Evolutionary conservation across 2,888 invertebrate species (phyloP).

Genomic region (Gibbula magus): DNA sequence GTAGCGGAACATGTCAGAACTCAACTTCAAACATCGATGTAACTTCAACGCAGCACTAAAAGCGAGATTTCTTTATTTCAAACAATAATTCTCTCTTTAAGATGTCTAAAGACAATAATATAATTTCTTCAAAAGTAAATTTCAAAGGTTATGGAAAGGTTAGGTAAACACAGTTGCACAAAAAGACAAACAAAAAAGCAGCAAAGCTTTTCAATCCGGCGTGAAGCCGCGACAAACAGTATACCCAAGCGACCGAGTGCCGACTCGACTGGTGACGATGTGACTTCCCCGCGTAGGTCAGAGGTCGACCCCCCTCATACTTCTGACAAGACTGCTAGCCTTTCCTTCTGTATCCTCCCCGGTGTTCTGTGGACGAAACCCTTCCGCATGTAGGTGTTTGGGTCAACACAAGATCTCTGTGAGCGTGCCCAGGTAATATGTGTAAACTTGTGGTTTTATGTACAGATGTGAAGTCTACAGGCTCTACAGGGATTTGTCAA

Average conservation of each 20-base stretch:
- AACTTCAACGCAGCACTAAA: no score
- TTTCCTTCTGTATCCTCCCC: neutral
- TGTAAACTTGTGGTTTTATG: neutral
- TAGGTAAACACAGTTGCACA: slow-evolving; percentile 6
- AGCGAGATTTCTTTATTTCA: no score
- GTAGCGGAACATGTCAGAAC: no score
- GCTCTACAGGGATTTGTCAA: neutral
- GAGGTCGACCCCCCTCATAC: neutral
- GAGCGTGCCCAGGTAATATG: neutral
- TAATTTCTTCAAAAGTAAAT: slow-evolving; percentile 4
- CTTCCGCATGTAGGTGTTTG: slow-evolving; percentile 15
- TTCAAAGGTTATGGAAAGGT: slow-evolving; percentile 10
- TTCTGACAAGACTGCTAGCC: neutral
- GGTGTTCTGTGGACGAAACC: slow-evolving; percentile 1
- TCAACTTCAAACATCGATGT: no score
- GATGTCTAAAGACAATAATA: neutral
- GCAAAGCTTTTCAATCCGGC: neutral
- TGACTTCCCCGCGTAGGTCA: neutral
- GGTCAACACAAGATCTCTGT: slow-evolving; percentile 14
- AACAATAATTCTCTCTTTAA: no score
- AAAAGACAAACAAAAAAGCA: slow-evolving; percentile 2
- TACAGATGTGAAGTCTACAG: neutral
- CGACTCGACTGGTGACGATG: neutral
- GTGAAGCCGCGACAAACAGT: slow-evolving; percentile 3
- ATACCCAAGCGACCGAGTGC: no score